Evolutionary conservation across 2,888 invertebrate species (phyloP).

Genomic region (Petrophora chlorosata): DNA sequence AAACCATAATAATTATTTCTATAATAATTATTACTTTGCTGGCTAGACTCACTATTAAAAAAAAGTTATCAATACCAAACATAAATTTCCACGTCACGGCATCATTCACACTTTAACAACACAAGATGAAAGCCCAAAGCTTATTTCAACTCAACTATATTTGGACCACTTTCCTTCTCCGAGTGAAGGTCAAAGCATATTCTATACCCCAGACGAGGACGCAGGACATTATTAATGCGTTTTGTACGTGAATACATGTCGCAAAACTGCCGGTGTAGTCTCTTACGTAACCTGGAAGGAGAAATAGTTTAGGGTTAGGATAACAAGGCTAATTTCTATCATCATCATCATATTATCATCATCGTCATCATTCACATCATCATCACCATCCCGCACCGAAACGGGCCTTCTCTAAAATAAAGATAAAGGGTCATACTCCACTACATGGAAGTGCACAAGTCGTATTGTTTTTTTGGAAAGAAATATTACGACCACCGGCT

Average conservation of each 20-base stretch:
- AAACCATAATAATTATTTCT: background rate
- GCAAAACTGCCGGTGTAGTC: constrained; percentile 88
- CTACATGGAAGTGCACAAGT: no score
- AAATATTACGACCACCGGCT: no score
- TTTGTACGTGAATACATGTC: constrained; percentile 88
- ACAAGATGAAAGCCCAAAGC: background rate
- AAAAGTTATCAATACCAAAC: background rate
- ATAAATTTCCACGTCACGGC: background rate
- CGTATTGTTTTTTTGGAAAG: no score
- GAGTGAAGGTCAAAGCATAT: constrained; percentile 74
- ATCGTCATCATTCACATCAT: no score
- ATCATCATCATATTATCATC: no score
- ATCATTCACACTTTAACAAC: background rate
- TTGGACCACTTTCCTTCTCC: constrained; percentile 76
- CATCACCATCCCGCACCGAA: no score
- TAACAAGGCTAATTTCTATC: background rate
- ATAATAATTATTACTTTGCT: background rate
- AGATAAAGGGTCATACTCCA: no score
- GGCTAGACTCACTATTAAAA: background rate
- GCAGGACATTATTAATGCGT: constrained; percentile 87
- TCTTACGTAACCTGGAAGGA: constrained; percentile 86
- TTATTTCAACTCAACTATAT: constrained; percentile 51
- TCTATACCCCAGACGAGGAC: constrained; percentile 88
- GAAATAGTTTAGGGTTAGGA: constrained; percentile 1
- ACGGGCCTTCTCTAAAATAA: no score